phyloP scores from a whole-genome alignment of 2,797 vertebrate species.

The Delichon dasypus region DNA sequence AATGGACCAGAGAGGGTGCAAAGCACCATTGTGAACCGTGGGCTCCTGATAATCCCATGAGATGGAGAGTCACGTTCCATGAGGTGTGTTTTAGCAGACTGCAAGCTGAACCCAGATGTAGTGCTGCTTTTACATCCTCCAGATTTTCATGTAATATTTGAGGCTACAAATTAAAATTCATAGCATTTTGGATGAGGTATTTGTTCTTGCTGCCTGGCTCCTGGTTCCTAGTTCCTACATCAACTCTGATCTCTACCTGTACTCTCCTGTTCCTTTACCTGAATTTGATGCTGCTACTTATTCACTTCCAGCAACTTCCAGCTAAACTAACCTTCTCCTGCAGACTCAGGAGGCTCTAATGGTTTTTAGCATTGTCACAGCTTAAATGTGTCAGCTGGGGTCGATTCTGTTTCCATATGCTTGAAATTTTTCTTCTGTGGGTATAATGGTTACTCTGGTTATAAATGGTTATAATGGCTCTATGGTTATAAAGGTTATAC shows the following conservation, averaged over 20 bases:
- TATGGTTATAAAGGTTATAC: neutral
- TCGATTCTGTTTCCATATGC: neutral
- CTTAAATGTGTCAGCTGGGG: neutral
- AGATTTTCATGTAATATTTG: neutral
- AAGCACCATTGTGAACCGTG: neutral
- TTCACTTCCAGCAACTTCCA: neutral
- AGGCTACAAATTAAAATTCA: slow-evolving; percentile 33
- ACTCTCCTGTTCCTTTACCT: neutral
- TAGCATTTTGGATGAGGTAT: neutral
- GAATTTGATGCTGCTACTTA: neutral
- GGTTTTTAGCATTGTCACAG: neutral
- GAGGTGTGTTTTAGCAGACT: neutral
- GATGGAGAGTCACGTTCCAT: neutral
- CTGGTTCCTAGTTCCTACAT: neutral
- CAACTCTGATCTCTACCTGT: neutral
- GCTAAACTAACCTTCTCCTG: neutral
- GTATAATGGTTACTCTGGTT: neutral
- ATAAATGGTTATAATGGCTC: neutral
- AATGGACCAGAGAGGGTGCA: neutral
- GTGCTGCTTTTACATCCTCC: neutral
- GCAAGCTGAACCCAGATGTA: neutral
- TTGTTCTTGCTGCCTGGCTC: neutral
- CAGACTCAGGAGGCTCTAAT: neutral
- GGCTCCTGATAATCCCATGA: neutral
- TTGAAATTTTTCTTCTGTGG: neutral